Conservation (phyloP, 2,888 invertebrate species). For the Cerceris ruficornis region DNA sequence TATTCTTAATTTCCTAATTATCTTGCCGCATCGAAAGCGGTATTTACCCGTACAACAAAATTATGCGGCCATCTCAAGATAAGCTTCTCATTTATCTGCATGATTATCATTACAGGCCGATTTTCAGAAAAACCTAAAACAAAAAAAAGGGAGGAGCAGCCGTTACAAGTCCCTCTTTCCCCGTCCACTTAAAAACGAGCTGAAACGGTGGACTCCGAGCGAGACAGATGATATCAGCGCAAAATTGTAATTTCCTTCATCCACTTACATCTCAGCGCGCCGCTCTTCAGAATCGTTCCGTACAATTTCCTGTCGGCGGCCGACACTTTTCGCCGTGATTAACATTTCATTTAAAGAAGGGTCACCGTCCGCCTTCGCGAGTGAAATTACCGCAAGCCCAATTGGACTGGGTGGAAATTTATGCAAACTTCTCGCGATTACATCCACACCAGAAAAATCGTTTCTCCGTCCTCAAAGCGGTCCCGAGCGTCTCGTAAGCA, state of each 20-base stretch:
- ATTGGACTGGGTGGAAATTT: slow-evolving; percentile 19
- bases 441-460: background rate
- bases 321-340: background rate
- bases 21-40: no score
- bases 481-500: background rate
- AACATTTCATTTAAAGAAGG: slow-evolving; percentile 3
- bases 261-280: background rate
- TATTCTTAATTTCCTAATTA: no score
- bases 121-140: no score
- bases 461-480: background rate
- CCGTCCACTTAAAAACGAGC: no score
- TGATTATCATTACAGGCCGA: no score
- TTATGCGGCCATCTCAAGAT: no score
- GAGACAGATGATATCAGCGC: no score
- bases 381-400: slow-evolving; percentile 13
- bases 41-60: no score
- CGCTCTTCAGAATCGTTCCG: background rate
- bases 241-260: background rate
- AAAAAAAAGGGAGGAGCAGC: no score
- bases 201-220: no score
- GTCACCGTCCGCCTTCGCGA: background rate
- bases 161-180: no score
- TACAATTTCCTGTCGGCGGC: background rate
- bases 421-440: slow-evolving; percentile 24
- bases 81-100: no score